These are phyloP conservation scores for Pelusios castaneus DNA, from an alignment of 2,113 vertebrate genomes.

Conservation along the genomic window DNA sequence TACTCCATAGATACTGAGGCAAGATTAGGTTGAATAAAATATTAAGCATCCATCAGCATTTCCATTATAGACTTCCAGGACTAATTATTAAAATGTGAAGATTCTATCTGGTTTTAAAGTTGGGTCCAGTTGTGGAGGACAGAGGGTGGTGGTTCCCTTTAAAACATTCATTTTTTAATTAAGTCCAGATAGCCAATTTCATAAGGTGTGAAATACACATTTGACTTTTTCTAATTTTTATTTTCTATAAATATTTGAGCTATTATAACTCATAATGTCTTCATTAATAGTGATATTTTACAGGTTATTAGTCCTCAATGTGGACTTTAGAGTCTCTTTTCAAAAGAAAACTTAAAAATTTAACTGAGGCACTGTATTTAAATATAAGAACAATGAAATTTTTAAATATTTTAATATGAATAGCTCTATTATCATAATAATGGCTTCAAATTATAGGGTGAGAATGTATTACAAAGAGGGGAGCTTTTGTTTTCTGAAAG, in stretches of 20 bases:
- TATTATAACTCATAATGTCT: neutral
- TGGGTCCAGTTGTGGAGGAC: neutral
- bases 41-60: neutral
- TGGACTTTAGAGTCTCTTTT: neutral
- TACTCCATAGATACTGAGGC: too few species aligned
- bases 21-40: rapidly evolving
- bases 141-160: neutral
- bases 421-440: neutral
- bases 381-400: neutral
- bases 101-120: neutral
- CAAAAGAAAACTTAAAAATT: neutral
- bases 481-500: neutral
- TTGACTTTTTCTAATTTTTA: neutral
- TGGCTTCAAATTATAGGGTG: neutral
- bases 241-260: neutral
- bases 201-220: neutral
- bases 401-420: neutral
- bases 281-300: neutral
- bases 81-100: neutral
- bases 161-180: neutral
- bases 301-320: neutral
- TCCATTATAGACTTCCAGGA: neutral
- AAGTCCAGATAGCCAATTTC: neutral
- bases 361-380: neutral
- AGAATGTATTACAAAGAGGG: neutral